These are phyloP conservation scores for Trisateles emortualis DNA, from an alignment of 2,888 invertebrate genomes.

Conservation along the genomic window DNA sequence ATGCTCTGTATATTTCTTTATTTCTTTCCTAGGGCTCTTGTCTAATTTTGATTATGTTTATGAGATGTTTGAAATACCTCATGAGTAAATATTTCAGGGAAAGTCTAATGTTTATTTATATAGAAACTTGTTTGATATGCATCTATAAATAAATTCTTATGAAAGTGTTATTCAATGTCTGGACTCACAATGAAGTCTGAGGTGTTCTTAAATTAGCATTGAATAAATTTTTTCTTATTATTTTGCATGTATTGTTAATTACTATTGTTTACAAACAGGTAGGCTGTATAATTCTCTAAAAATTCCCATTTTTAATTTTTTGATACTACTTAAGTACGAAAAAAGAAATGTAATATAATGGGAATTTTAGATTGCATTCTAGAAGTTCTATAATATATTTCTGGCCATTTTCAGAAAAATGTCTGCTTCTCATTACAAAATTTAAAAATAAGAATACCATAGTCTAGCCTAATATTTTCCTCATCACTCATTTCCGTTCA, in stretches of 20 bases:
- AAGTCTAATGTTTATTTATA: not conserved
- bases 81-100: not conserved
- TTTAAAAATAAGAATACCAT: too few species aligned
- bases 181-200: not conserved
- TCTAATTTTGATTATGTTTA: conserved; percentile 6
- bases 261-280: not conserved
- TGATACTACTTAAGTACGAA: too few species aligned
- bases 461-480: too few species aligned
- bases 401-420: too few species aligned
- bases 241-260: not conserved
- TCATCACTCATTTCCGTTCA: too few species aligned
- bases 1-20: conserved; percentile 23
- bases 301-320: too few species aligned
- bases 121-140: not conserved
- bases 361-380: too few species aligned
- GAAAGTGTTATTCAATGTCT: not conserved
- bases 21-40: conserved; percentile 46
- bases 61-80: not conserved
- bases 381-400: too few species aligned
- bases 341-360: too few species aligned
- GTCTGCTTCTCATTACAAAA: too few species aligned
- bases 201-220: not conserved
- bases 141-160: conserved; percentile 1
- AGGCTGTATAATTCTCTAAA: too few species aligned
- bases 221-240: not conserved